Evolutionary conservation across 2,888 invertebrate species (phyloP).

Genomic region (Aporophyla lueneburgensis): DNA sequence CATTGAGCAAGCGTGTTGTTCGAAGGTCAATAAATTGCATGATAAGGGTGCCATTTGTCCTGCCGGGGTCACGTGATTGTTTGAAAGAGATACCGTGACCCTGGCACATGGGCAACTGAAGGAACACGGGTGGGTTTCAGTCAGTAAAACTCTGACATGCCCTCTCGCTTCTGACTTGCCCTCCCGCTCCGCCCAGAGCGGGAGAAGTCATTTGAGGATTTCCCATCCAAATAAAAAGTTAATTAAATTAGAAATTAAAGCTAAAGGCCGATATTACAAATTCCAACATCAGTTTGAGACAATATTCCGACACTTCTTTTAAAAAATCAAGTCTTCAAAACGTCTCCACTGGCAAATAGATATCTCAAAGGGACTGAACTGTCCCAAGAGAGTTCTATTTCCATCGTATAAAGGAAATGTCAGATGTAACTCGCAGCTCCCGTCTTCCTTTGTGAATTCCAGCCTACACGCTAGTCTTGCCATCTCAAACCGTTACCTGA

Average conservation of each 20-base stretch:
- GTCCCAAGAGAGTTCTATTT: constrained; percentile 24
- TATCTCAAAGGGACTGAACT: constrained; percentile 21
- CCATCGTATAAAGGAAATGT: constrained; percentile 24
- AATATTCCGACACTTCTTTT: constrained; percentile 1
- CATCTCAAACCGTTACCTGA: constrained; percentile 26
- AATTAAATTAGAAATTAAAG: too few relatives aligned
- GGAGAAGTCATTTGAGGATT: too few relatives aligned
- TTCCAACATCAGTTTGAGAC: not conserved
- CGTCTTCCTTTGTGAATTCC: constrained; percentile 44
- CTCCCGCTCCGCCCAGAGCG: too few relatives aligned
- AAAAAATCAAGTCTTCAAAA: not conserved
- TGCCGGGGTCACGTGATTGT: too few relatives aligned
- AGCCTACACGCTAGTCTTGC: constrained; percentile 22
- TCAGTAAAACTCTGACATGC: too few relatives aligned
- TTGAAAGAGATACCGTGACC: too few relatives aligned
- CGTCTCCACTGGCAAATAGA: not conserved
- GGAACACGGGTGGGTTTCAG: too few relatives aligned
- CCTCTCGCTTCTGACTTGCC: too few relatives aligned
- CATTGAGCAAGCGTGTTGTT: not conserved
- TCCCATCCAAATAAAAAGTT: too few relatives aligned
- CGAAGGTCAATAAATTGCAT: not conserved
- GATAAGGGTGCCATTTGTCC: too few relatives aligned
- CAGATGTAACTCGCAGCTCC: constrained; percentile 18
- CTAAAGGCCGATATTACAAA: not conserved
- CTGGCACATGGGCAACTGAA: too few relatives aligned